Conservation (phyloP, 2,113 vertebrate genomes). For the Mastomys natalensis region DNA sequence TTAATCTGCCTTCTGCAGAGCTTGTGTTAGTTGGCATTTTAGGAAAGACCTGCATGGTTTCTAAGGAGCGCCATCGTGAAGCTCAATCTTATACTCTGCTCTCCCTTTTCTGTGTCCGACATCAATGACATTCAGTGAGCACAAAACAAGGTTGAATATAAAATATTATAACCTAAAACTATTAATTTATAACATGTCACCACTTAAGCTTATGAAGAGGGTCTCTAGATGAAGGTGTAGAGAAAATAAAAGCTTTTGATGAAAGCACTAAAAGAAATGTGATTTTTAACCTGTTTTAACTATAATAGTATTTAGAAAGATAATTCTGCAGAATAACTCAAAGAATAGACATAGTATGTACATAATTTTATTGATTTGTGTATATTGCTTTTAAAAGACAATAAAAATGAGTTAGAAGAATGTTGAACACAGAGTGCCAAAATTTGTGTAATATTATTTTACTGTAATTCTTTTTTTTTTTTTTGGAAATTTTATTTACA, state of each 20-base stretch:
- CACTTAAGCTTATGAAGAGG: not conserved
- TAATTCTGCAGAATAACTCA: not conserved
- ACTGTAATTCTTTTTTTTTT: too few relatives aligned
- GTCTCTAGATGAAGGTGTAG: not conserved
- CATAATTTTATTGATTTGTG: not conserved
- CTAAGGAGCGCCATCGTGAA: not conserved
- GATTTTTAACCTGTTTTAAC: not conserved
- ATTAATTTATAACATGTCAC: not conserved
- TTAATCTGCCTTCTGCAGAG: not conserved
- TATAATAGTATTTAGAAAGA: not conserved
- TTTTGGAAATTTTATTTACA: too few relatives aligned
- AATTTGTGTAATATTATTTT: not conserved
- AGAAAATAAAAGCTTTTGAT: not conserved
- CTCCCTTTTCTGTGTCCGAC: not conserved
- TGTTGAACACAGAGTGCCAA: not conserved
- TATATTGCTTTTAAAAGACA: not conserved
- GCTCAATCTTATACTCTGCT: fast-evolving
- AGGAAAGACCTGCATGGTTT: not conserved
- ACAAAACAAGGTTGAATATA: not conserved
- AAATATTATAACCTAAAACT: not conserved
- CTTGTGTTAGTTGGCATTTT: not conserved
- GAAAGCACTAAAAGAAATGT: not conserved
- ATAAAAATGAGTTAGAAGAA: not conserved
- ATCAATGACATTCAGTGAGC: not conserved
- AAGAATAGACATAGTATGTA: not conserved